phyloP scores from a whole-genome alignment of 2,113 vertebrate species.

The Aegotheles bennettii region DNA sequence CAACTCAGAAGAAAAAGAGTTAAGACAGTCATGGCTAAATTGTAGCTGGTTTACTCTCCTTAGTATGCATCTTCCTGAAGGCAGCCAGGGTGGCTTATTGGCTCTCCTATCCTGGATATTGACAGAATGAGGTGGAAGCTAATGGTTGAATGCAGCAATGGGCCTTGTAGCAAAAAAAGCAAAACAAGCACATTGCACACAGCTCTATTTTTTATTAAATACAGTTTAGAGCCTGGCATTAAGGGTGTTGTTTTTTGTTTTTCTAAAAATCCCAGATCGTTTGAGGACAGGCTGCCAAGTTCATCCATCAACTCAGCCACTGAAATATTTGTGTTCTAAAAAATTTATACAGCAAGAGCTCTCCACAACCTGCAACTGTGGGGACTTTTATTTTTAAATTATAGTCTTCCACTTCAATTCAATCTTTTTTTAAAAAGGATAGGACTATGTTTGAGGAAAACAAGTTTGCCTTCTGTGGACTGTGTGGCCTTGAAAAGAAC shows the following conservation, averaged over 20 bases:
- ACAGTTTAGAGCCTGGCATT: conserved; percentile 44
- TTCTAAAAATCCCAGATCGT: conserved; percentile 52
- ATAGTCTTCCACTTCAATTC: not conserved
- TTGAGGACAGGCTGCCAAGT: conserved; percentile 60
- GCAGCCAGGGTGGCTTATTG: not conserved
- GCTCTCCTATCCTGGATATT: not conserved
- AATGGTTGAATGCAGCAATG: conserved; percentile 23
- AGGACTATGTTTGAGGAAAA: not conserved
- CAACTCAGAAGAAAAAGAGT: not conserved
- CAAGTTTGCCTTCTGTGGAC: not conserved
- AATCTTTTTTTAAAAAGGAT: not conserved
- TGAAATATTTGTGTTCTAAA: conserved; percentile 49
- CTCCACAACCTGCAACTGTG: conserved; percentile 20
- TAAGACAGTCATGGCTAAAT: not conserved
- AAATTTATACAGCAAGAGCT: conserved; percentile 49
- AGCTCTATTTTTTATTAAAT: conserved; percentile 59
- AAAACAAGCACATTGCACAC: conserved; percentile 48
- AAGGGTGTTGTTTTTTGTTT: conserved; percentile 45
- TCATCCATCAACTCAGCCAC: conserved; percentile 57
- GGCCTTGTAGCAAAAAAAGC: not conserved
- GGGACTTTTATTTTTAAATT: conserved; percentile 53
- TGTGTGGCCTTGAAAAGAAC: not conserved
- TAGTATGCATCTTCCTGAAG: not conserved
- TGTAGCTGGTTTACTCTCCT: not conserved
- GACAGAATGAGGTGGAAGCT: conserved; percentile 45